Evolutionary conservation across 2,888 invertebrate genomes (phyloP).

Genomic region (Cataglyphis livida): DNA sequence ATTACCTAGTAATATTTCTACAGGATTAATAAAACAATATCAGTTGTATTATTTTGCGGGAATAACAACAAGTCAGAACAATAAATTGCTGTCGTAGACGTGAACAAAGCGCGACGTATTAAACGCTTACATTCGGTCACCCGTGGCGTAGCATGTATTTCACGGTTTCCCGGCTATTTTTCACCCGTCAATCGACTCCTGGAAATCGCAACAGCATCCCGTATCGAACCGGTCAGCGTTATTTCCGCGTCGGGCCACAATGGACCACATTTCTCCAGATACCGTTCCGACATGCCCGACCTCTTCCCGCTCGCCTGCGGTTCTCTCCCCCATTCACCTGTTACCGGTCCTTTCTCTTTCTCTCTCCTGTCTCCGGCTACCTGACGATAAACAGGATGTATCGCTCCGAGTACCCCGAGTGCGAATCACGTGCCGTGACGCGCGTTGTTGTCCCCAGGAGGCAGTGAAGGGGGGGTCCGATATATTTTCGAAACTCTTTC

Average conservation of each 20-base stretch:
- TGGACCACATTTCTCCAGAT: conserved; percentile 49
- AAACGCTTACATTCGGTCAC: background rate
- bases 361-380: conserved; percentile 17
- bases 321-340: conserved; percentile 1
- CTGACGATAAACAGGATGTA: conserved; percentile 51
- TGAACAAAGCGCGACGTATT: background rate
- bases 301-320: background rate
- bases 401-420: conserved; percentile 36
- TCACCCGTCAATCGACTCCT: conserved; percentile 31
- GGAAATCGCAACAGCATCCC: conserved; percentile 28
- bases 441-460: conserved; percentile 44
- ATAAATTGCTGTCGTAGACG: conserved; percentile 10
- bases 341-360: conserved; percentile 2
- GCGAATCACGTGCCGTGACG: conserved; percentile 50
- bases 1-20: background rate
- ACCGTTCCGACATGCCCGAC: background rate
- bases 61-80: conserved; percentile 3
- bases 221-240: conserved; percentile 44
- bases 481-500: conserved; percentile 49
- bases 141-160: conserved; percentile 1
- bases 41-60: background rate
- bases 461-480: conserved; percentile 29
- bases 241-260: conserved; percentile 52
- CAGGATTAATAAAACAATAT: background rate
- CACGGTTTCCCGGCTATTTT: conserved; percentile 14